A percentile compares a stretch with the other conserved stretches of the same genome.
Conservation (phyloP, 2,797 vertebrate genomes). For the Thunnus albacares region DNA sequence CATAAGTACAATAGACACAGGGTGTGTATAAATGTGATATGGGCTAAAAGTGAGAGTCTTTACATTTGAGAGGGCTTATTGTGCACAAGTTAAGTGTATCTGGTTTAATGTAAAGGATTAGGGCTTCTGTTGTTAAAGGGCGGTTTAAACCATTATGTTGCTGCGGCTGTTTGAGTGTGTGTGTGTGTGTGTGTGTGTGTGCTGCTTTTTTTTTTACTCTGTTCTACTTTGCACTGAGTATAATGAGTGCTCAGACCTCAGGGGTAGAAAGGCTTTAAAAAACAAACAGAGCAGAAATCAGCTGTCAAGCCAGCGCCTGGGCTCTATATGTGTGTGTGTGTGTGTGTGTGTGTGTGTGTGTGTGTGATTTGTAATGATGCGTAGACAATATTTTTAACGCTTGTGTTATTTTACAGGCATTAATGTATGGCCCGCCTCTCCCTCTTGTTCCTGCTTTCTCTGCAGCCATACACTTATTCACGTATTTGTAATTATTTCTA, state of each 20-base stretch:
- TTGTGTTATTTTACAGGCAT: constrained; percentile 36
- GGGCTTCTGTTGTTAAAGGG: constrained; percentile 57
- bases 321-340: constrained; percentile 22
- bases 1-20: constrained; percentile 44
- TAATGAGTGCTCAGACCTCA: constrained; percentile 72
- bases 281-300: constrained; percentile 82
- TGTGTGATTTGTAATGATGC: constrained; percentile 43
- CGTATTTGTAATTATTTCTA: constrained; percentile 31
- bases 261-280: constrained; percentile 75
- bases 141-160: constrained; percentile 60
- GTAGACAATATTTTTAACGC: constrained; percentile 21
- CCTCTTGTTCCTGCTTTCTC: neutral
- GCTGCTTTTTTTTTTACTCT: constrained; percentile 39
- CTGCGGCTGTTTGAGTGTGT: constrained; percentile 23
- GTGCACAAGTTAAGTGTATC: constrained; percentile 50
- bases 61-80: constrained; percentile 37
- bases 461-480: constrained; percentile 4
- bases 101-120: constrained; percentile 75
- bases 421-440: constrained; percentile 1
- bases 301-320: constrained; percentile 60
- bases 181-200: constrained; percentile 50
- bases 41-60: constrained; percentile 42
- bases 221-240: constrained; percentile 71
- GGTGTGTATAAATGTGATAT: constrained; percentile 56
- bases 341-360: constrained; percentile 32